phyloP scores from a whole-genome alignment of 2,797 vertebrate species.

The Catamblyrhynchus diadema region DNA sequence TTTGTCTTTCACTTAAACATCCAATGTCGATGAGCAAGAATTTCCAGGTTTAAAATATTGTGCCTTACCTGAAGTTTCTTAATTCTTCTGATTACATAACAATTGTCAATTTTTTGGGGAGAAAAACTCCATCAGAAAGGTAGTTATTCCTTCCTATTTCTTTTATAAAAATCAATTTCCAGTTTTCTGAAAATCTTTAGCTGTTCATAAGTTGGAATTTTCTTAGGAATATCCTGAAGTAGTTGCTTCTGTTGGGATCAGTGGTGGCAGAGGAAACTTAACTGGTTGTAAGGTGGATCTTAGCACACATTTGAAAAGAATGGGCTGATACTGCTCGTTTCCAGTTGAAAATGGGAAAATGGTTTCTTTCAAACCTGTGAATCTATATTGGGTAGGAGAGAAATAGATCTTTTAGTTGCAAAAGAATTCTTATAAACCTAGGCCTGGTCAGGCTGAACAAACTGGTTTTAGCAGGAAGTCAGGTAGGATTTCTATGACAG shows the following conservation, averaged over 20 bases:
- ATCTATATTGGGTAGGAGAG: neutral
- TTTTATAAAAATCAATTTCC: neutral
- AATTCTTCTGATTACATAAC: neutral
- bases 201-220: neutral
- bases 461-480: neutral
- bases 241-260: neutral
- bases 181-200: neutral
- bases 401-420: neutral
- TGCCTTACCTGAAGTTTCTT: neutral
- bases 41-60: neutral
- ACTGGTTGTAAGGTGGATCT: neutral
- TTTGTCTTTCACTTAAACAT: constrained; percentile 3
- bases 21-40: neutral
- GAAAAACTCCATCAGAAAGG: too few relatives aligned
- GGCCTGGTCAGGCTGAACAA: neutral
- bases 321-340: rapidly evolving
- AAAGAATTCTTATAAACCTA: neutral
- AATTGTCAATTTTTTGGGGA: neutral
- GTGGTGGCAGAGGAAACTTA: neutral
- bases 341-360: neutral
- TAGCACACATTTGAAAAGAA: neutral
- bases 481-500: neutral
- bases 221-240: neutral
- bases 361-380: neutral
- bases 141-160: neutral